phyloP scores from a whole-genome alignment of 53 echinoderm and acorn worm species.

The Crossaster papposus region DNA sequence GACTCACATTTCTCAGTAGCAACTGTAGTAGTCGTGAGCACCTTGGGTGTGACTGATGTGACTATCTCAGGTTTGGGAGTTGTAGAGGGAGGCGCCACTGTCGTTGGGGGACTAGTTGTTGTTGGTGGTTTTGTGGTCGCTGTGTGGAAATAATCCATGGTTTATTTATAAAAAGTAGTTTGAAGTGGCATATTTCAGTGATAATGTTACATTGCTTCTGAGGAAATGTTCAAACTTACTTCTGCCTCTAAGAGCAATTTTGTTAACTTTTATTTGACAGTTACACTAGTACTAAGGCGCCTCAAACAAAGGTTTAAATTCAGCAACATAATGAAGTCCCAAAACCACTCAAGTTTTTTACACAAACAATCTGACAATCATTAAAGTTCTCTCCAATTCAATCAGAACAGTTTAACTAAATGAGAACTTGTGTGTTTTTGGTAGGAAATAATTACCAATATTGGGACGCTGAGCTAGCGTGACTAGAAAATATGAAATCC shows the following conservation, averaged over 20 bases:
- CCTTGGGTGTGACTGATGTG: not conserved
- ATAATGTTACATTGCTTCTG: too few relatives aligned
- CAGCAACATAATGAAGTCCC: not conserved
- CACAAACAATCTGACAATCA: too few relatives aligned
- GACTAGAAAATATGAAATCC: slow-evolving; percentile 50
- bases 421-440: not conserved
- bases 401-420: not conserved
- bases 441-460: slow-evolving; percentile 54
- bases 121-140: slow-evolving; percentile 42
- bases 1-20: not conserved
- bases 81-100: slow-evolving; percentile 6
- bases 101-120: slow-evolving; percentile 18
- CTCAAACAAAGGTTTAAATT: too few relatives aligned
- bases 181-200: not conserved
- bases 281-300: too few relatives aligned
- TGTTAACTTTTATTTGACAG: too few relatives aligned
- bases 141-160: not conserved
- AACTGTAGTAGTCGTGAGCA: not conserved
- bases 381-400: not conserved
- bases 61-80: not conserved
- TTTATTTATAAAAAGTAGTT: not conserved
- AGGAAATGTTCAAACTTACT: too few relatives aligned
- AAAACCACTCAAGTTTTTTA: too few relatives aligned
- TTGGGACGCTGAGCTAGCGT: slow-evolving; percentile 41
- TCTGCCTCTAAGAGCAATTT: too few relatives aligned